Conservation (phyloP, 2,888 invertebrate genomes). For the Onchidella celtica region DNA sequence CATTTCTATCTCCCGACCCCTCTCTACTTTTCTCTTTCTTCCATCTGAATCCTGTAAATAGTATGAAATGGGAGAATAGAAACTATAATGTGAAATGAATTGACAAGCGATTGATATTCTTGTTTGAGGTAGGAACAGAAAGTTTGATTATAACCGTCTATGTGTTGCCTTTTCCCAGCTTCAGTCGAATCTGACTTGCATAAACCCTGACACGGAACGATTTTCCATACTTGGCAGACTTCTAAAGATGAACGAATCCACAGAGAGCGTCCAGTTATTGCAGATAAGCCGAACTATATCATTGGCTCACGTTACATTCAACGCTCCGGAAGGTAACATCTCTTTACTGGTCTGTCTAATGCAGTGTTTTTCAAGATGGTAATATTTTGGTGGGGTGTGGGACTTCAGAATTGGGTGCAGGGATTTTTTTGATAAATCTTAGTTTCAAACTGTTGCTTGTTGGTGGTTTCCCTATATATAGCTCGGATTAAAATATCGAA, state of each 20-base stretch:
- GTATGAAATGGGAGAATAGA: too few relatives aligned
- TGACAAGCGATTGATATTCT: background rate
- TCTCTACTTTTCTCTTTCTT: background rate
- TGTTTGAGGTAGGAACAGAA: background rate
- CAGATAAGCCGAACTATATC: background rate
- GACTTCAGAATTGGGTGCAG: too few relatives aligned
- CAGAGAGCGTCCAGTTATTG: background rate
- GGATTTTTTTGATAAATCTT: too few relatives aligned
- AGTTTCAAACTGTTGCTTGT: too few relatives aligned
- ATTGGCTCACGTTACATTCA: conserved; percentile 10
- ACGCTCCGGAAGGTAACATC: conserved; percentile 11
- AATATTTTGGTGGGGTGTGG: too few relatives aligned
- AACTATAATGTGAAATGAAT: background rate
- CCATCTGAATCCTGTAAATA: too few relatives aligned
- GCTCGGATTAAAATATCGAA: too few relatives aligned
- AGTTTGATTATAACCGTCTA: too few relatives aligned
- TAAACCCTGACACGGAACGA: background rate
- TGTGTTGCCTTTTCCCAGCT: too few relatives aligned
- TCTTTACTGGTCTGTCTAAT: too few relatives aligned
- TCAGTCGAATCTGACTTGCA: background rate
- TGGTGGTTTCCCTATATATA: too few relatives aligned
- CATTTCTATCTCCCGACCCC: background rate
- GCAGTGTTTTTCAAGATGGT: too few relatives aligned
- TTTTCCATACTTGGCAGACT: conserved; percentile 7
- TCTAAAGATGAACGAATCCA: background rate